Evolutionary conservation across 2,113 vertebrate species (phyloP), one percentile per base, ranked within the genome.

Genomic region (Melanocharis versteri): DNA sequence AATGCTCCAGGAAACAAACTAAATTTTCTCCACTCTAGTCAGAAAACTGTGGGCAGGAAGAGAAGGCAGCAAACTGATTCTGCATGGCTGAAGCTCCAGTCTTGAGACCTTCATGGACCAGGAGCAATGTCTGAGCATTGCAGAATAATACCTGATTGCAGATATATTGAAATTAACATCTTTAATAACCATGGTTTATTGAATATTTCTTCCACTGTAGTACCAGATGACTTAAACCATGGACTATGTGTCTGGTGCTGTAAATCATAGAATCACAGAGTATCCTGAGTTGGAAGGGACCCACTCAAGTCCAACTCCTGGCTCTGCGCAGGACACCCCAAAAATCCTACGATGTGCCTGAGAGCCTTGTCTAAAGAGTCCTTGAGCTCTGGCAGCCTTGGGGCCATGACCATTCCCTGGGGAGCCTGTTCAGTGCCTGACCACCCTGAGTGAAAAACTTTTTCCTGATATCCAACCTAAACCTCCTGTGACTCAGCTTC

Each of bases 1-100:
- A 94, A 89, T 89, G 50, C 54, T 94, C 50, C 84, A 89, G 70
- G 83, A 93, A 95, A 93, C 71, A 31, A 56, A 33, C 13, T 87
- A 73, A 91, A 70, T 70, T 94, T 91, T 89, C 81, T 80, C 50
- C 37, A 27, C 1, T 1, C 40, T 70, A 22, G 60, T 85, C 70
- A 85, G 78, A 92, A 83, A 87, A 87, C 21, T n/a, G 40, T 23
- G 44, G 39, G 57, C 54, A 65, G 72, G 57, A 90, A 76, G 31
- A 82, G 69, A 35, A 90, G 37, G 51, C 73, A 85, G 31, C n/a
- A 71, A 83, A 73, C 28, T 70, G 44, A 40, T 8, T 66, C 54
- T 44, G 56, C 3, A 6, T 7, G n/a, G 45, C 54, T 84, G 17
- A 35, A 77, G 31, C 23, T 80, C 44, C 21, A 37, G 27, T 30